These are phyloP conservation scores for Strigops habroptila DNA, from an alignment of 2,113 vertebrate species.

Conservation along the genomic window DNA sequence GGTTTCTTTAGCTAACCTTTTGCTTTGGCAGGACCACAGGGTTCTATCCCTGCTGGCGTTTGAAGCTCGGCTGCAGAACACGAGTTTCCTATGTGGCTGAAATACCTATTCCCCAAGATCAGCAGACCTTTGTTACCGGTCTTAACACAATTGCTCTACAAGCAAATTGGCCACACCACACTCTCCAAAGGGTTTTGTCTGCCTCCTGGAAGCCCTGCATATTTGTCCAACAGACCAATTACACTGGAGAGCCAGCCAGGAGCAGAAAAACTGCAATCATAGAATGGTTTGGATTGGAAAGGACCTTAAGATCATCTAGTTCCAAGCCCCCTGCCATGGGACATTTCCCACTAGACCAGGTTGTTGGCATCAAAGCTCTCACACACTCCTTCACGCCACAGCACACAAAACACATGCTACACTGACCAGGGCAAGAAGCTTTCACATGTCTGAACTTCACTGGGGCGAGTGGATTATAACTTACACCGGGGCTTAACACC, in stretches of 20 bases:
- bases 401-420: background rate
- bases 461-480: background rate
- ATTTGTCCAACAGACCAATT: background rate
- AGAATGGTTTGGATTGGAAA: background rate
- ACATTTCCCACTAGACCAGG: background rate
- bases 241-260: background rate
- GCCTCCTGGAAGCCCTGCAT: background rate
- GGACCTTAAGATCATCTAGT: background rate
- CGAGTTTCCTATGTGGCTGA: background rate
- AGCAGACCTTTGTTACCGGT: rapidly evolving
- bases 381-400: rapidly evolving
- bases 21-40: background rate
- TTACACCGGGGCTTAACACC: background rate
- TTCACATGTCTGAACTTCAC: background rate
- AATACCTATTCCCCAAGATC: background rate
- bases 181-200: background rate
- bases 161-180: background rate
- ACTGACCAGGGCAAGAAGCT: background rate
- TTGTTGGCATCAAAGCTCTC: background rate
- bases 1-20: background rate
- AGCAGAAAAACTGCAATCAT: background rate
- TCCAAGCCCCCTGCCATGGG: background rate
- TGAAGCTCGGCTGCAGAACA: background rate
- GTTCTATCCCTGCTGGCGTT: background rate
- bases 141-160: rapidly evolving